phyloP scores from a whole-genome alignment of 2,797 vertebrate species.

The Microcaecilia unicolor region DNA sequence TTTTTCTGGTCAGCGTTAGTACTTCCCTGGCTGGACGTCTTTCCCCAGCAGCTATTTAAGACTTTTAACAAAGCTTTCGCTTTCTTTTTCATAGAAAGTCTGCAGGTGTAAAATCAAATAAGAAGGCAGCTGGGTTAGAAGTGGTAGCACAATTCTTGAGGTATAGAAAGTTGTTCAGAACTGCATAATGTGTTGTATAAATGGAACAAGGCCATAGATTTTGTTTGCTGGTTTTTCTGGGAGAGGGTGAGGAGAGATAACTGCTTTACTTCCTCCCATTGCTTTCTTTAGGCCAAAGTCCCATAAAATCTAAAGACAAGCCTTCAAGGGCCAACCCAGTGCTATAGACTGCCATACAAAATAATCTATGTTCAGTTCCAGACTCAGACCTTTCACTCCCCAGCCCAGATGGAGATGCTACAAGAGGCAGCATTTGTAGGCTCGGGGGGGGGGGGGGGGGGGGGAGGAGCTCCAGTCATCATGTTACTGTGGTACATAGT shows the following conservation, averaged over 20 bases:
- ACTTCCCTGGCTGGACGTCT: slow-evolving; percentile 24
- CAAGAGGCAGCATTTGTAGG: too few relatives aligned
- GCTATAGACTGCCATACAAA: too few relatives aligned
- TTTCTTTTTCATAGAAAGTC: slow-evolving; percentile 28
- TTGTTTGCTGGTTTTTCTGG: slow-evolving; percentile 31
- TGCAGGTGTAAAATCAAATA: slow-evolving; percentile 16
- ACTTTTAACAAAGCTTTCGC: slow-evolving; percentile 13
- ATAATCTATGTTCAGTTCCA: too few relatives aligned
- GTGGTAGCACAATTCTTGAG: slow-evolving; percentile 19
- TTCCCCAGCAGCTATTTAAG: slow-evolving; percentile 25
- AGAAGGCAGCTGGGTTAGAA: slow-evolving; percentile 27
- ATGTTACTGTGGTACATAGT: too few relatives aligned
- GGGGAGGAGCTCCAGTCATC: too few relatives aligned
- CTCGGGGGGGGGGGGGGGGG: too few relatives aligned
- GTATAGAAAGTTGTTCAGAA: slow-evolving; percentile 19
- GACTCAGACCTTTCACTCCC: too few relatives aligned
- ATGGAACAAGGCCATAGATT: slow-evolving; percentile 27
- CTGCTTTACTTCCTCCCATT: too few relatives aligned
- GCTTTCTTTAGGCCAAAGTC: slow-evolving; percentile 13
- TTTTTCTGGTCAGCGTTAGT: slow-evolving; percentile 30
- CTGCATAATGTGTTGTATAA: slow-evolving; percentile 19
- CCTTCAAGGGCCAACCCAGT: too few relatives aligned
- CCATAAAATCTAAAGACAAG: too few relatives aligned
- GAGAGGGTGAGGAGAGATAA: too few relatives aligned
- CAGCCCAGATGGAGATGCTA: too few relatives aligned